Conservation (phyloP, 2,113 vertebrate species). For the Stigmatopora nigra region DNA sequence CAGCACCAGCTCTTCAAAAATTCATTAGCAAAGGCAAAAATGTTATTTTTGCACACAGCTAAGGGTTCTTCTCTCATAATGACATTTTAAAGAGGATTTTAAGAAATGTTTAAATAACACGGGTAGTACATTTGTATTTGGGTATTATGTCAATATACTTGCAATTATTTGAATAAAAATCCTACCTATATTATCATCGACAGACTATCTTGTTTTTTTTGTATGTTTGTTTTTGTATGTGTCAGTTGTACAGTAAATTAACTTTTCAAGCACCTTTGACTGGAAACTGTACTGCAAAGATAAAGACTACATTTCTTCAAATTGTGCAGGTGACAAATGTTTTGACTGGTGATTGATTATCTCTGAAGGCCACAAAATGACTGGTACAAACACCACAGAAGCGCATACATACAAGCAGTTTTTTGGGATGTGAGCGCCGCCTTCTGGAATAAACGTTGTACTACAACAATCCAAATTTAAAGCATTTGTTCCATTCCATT, state of each 20-base stretch:
- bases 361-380: background rate
- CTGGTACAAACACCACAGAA: background rate
- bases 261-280: background rate
- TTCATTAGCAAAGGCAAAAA: too few relatives aligned
- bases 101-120: background rate
- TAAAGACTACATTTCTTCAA: background rate
- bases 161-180: background rate
- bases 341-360: background rate
- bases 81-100: background rate
- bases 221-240: background rate
- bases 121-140: background rate
- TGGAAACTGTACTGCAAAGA: background rate
- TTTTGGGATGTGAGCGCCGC: slow-evolving; percentile 35
- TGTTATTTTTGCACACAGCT: too few relatives aligned
- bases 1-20: too few relatives aligned
- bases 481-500: background rate
- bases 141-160: background rate
- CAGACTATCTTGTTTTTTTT: background rate
- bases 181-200: too few relatives aligned
- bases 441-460: slow-evolving; percentile 22
- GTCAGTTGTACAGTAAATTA: background rate
- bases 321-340: background rate
- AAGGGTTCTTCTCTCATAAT: too few relatives aligned
- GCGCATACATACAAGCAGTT: background rate
- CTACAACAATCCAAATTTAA: background rate